phyloP scores from a whole-genome alignment of 2,888 invertebrate genomes.

The Perizoma affinitatum region DNA sequence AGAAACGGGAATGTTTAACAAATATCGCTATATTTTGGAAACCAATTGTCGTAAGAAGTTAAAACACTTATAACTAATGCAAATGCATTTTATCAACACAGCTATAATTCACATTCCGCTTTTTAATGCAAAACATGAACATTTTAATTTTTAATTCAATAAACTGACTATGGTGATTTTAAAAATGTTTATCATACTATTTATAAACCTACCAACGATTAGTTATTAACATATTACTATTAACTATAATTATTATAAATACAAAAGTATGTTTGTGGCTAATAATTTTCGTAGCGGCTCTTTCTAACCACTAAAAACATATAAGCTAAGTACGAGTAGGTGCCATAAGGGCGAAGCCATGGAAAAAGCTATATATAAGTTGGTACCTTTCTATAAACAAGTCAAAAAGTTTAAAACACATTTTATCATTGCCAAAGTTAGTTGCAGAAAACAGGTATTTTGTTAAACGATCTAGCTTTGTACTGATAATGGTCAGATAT shows the following conservation, averaged over 20 bases:
- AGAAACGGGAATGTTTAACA: slow-evolving; percentile 39
- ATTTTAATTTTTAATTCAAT: no score
- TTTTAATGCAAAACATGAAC: slow-evolving; percentile 2
- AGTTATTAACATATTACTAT: not conserved
- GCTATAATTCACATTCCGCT: slow-evolving; percentile 13
- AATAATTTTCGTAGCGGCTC: no score
- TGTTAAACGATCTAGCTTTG: not conserved
- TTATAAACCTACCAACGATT: not conserved
- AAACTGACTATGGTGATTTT: no score
- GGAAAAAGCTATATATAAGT: no score
- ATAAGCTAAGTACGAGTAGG: no score
- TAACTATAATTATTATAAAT: not conserved
- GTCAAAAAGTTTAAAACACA: no score
- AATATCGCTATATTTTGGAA: slow-evolving; percentile 42
- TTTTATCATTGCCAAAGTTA: not conserved
- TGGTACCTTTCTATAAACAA: no score
- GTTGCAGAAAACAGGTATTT: not conserved
- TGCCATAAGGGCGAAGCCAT: no score
- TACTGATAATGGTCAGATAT: no score
- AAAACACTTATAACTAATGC: slow-evolving; percentile 35
- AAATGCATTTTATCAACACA: slow-evolving; percentile 35
- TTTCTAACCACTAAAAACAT: no score
- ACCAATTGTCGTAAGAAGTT: slow-evolving; percentile 38
- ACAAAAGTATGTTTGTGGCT: not conserved
- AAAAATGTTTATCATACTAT: no score